Evolutionary conservation across 2,113 vertebrate species (phyloP), one percentile per base, ranked within the genome.

Genomic region (Tinamus guttatus): DNA sequence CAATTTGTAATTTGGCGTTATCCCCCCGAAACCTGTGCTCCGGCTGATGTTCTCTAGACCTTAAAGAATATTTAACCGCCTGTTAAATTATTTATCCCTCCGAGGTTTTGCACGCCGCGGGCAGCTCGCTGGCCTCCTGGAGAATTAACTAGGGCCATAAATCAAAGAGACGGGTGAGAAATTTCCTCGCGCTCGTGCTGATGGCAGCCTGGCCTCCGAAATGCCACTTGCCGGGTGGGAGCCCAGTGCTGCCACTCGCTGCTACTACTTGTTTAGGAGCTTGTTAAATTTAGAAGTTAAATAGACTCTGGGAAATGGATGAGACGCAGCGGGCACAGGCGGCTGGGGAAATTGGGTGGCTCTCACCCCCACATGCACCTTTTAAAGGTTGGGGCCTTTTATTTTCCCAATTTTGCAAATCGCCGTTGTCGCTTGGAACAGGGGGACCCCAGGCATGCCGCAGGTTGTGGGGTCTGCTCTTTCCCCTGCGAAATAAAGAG

Each of bases 71-170:
- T 95, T 98, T 97, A 98, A 98, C 96, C 97, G 96, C 93, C 98
- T 97, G 98, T 96, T 98, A 96, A 98, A 98, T 98, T 95, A 98
- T 98, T 98, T 97, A 98, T 98, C 97, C 97, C 95, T 82, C n/a
- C 4, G 85, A 97, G 97, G 89, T 89, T 97, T 65, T 4, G 2
- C 43, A 90, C 51, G 64, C 97, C 92, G 22, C 47, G 97, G 98
- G 95, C 97, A 94, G 96, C 96, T 97, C 89, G 3, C 41, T 30
- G 96, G 90, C 95, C 95, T 98, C 97, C 97, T 81, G 82, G 85
- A 97, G 98, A 96, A 97, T 98, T 98, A 98, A 98, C 97, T 95
- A 96, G 96, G 92, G 97, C 95, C 96, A 98, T 98, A 98, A 98
- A 98, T 98, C 98, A 98, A 97, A 98, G 90, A 81, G 97, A 98